Conservation (phyloP, 1,140 invertebrate genomes). For the Gryon sp. region DNA sequence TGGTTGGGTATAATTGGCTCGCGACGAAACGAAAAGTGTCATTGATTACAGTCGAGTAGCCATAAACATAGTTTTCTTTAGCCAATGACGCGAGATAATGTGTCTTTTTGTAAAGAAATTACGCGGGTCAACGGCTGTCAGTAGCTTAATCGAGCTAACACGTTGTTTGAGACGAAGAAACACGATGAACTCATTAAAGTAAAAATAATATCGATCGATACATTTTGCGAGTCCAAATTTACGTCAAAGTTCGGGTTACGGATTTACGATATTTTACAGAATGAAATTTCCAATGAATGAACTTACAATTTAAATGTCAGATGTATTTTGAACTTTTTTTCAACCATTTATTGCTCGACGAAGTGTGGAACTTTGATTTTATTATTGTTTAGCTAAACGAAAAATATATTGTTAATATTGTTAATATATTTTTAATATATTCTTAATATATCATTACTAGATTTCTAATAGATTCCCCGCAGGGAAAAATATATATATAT, state of each 20-base stretch:
- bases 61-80: conserved; percentile 51
- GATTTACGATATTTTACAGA: background rate
- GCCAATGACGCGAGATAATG: conserved; percentile 36
- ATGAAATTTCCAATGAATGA: no score
- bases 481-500: no score
- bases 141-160: conserved; percentile 9
- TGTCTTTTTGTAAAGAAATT: conserved; percentile 54
- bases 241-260: background rate
- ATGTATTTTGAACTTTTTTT: no score
- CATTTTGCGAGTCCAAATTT: no score
- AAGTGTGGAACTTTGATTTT: no score
- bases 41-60: conserved; percentile 26
- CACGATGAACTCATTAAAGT: conserved; percentile 7
- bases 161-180: conserved; percentile 27
- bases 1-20: conserved; percentile 29
- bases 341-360: no score
- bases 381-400: no score
- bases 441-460: no score
- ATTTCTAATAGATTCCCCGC: no score
- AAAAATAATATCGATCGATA: conserved; percentile 15
- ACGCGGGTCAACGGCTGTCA: conserved; percentile 25
- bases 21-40: conserved; percentile 14
- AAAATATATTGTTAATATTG: no score
- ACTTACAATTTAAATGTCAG: no score
- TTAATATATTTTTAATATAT: no score